Evolutionary conservation across 2,888 invertebrate genomes (phyloP).

Genomic region (Nomada hirtipes): DNA sequence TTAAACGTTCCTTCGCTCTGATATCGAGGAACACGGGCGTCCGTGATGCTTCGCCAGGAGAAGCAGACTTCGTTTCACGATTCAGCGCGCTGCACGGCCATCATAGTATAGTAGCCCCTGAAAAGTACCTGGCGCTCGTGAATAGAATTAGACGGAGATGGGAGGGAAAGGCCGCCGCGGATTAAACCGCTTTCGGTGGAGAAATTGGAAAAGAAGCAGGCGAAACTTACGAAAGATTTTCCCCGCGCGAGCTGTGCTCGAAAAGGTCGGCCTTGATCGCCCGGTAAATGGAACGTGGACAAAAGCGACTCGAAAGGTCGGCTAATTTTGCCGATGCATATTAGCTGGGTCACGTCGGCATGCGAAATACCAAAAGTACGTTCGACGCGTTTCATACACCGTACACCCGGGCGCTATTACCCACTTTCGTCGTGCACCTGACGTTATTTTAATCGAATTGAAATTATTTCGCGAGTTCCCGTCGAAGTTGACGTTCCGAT

Average conservation of each 20-base stretch:
- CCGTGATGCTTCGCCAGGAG: no score
- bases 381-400: slow-evolving; percentile 3
- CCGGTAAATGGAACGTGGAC: slow-evolving; percentile 3
- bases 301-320: slow-evolving; percentile 18
- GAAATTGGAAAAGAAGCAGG: slow-evolving; percentile 8
- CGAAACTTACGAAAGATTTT: slow-evolving; percentile 1
- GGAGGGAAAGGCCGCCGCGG: slow-evolving; percentile 21
- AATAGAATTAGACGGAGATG: slow-evolving; percentile 44
- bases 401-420: background rate
- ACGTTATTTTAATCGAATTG: background rate
- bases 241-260: slow-evolving; percentile 3
- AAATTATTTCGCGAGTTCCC: background rate
- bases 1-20: slow-evolving; percentile 15
- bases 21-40: background rate
- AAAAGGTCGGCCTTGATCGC: slow-evolving; percentile 13
- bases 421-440: background rate
- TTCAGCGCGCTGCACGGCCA: background rate
- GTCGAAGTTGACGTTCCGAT: background rate
- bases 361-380: slow-evolving; percentile 8
- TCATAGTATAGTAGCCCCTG: slow-evolving; percentile 28
- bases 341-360: no score
- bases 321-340: slow-evolving; percentile 11
- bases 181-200: slow-evolving; percentile 45
- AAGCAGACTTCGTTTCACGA: slow-evolving; percentile 12
- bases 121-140: slow-evolving; percentile 38